Percentiles rank a stretch among this genome's conserved stretches.
phyloP scores from a whole-genome alignment of 2,113 vertebrate species.

The Poicephalus gulielmi region DNA sequence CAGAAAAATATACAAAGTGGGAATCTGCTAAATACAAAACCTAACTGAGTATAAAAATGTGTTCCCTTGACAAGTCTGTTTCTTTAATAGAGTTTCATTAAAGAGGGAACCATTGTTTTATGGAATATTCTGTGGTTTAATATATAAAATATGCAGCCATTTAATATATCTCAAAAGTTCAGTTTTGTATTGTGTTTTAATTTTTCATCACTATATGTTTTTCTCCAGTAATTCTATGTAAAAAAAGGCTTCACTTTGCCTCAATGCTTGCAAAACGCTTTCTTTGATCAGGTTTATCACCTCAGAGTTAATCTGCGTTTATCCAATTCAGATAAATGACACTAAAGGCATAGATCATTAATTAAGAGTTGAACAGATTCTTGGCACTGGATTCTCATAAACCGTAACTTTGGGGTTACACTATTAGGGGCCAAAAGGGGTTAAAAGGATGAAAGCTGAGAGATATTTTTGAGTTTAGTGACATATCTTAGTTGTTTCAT shows the following conservation, averaged over 20 bases:
- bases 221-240: neutral
- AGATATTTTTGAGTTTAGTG: neutral
- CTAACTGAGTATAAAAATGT: slow-evolving; percentile 42
- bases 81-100: slow-evolving; percentile 45
- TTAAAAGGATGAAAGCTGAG: neutral
- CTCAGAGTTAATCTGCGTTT: neutral
- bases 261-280: neutral
- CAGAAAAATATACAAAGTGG: slow-evolving; percentile 64
- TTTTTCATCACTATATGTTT: neutral
- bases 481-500: neutral
- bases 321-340: neutral
- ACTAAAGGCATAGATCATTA: neutral
- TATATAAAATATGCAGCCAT: neutral
- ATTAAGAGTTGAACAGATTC: neutral
- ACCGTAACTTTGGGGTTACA: neutral
- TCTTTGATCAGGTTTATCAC: neutral
- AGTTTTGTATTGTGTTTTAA: slow-evolving; percentile 1
- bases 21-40: slow-evolving; percentile 58
- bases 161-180: neutral
- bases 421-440: neutral
- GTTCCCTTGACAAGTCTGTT: slow-evolving; percentile 35
- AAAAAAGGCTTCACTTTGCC: neutral
- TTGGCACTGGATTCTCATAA: neutral
- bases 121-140: slow-evolving; percentile 23
- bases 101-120: slow-evolving; percentile 50